Percentiles rank a stretch among this genome's conserved stretches.
Evolutionary conservation across 2,113 vertebrate species (phyloP).

Genomic region (Salvelinus fontinalis): DNA sequence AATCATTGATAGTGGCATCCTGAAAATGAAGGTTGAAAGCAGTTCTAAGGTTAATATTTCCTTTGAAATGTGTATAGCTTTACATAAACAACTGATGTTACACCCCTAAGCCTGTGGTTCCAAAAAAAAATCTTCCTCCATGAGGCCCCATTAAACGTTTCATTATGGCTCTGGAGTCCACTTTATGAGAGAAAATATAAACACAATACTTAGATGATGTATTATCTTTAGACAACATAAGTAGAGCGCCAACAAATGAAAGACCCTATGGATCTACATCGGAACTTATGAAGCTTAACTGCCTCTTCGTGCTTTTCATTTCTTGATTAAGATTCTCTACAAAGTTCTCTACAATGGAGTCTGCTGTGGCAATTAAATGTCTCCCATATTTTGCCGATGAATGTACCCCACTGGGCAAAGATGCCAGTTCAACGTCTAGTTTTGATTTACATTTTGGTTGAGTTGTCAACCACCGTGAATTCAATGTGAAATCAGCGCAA

Average conservation of each 20-base stretch:
- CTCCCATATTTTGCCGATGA: not conserved
- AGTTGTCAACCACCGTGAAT: too few species aligned
- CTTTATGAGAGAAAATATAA: not conserved
- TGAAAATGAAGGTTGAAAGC: conserved; percentile 12
- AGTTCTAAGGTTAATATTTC: conserved; percentile 23
- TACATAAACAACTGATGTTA: conserved; percentile 7
- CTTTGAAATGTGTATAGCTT: conserved; percentile 4
- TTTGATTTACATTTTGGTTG: too few species aligned
- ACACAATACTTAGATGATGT: conserved; percentile 36
- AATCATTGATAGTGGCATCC: not conserved
- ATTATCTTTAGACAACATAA: conserved; percentile 49
- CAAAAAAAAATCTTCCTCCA: conserved; percentile 32
- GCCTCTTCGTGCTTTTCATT: not conserved
- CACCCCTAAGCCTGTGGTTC: conserved; percentile 1
- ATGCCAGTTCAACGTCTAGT: too few species aligned
- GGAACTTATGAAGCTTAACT: not conserved
- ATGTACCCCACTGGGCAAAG: too few species aligned
- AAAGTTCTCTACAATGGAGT: not conserved
- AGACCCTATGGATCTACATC: not conserved
- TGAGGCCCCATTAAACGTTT: conserved; percentile 50
- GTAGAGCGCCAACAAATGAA: conserved; percentile 22
- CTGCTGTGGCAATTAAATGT: not conserved
- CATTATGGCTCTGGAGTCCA: conserved; percentile 33
- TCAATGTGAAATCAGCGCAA: too few species aligned
- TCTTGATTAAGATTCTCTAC: not conserved